Evolutionary conservation across 37 sponge, comb jelly and placozoan species (phyloP), one percentile per base, ranked within the genome.

Genomic region (Spongilla lacustris): DNA sequence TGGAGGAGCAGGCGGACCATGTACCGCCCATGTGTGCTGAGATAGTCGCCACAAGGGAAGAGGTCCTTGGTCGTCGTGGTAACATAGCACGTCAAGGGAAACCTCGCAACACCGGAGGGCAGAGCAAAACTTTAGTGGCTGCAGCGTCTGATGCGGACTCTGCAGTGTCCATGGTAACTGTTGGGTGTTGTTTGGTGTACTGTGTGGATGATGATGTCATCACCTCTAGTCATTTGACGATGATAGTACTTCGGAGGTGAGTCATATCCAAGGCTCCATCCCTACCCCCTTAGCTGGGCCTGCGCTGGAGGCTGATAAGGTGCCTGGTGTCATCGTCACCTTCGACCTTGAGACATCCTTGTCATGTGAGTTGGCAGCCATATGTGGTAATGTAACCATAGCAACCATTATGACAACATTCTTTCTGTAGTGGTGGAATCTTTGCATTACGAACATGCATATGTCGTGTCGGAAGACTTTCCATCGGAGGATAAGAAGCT

Each of bases 391-490:
- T n/a, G n/a, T n/a, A 25, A 24, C n/a, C 46, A 46, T 46, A 46
- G 46, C 8, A 46, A 46, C 8, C 46, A 46, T 8, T 46, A 8
- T 46, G 46, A 46, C 37, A 79, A 38, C 30, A 36, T n/a, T 31
- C 35, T 24, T 32, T 46, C 58, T 74, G 25, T 81, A 93, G 93
- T 93, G 71, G 86, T 87, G 26, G 74, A 83, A 37, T 71, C 87
- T 22, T 76, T 93, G 27, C 81, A 89, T 37, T 93, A 86, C 71
- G 89, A 89, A 81, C 38, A 87, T 69, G 67, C 28, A 9, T 84
- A 81, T 76, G 41, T 86, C 14, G 76, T 93, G 17, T 83, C 80
- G 23, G 87, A 86, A 33, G 93, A 93, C 80, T 93, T 80, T 67
- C 89, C 93, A 36, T 88, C 92, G 0, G 49, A 66, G 0, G 31